Evolutionary conservation across 2,113 vertebrate genomes (phyloP), one percentile per base, ranked within the genome.

Genomic region (Charadrius vociferus): DNA sequence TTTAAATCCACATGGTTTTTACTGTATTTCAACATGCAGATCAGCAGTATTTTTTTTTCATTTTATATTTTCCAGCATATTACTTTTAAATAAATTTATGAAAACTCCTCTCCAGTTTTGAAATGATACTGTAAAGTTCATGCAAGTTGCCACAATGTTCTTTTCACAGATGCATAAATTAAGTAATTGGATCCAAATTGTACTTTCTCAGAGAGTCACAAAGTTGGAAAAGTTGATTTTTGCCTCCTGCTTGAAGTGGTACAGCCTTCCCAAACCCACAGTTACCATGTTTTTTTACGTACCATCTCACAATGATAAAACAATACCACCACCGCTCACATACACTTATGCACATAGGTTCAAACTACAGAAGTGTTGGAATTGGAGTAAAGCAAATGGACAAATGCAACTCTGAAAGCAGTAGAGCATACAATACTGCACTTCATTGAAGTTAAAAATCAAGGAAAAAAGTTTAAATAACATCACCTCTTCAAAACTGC

Each of bases 1-100:
- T 73, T 78, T 67, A 87, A 87, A 90, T 75, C 27, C 34, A 94
- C 68, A 59, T 78, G 67, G n/a, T 62, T 93, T 80, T 52, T 55
- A 49, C 47, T 52, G 23, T 39, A 73, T 79, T 93, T 93, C 61
- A 86, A 49, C 52, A 74, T 18, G 32, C 21, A 90, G 67, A 67
- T 50, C 17, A 90, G 74, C 59, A 56, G 26, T 13, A 12, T n/a
- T 66, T 65, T 55, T 39, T 39, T 68, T 66, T 58, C 47, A 55
- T 90, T 80, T 55, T 61, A 12, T 29, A 86, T 26, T 65, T 91
- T 36, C 52, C 37, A 73, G 41, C 1, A 1, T 39, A 41, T 37
- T 78, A 53, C 36, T 77, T 86, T 36, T 19, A 84, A 55, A 91
- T 32, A 55, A 67, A 78, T 71, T 86, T 39, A 68, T 66, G 72